phyloP scores from a whole-genome alignment of 1,140 invertebrate genomes.

The Thereuonema tuberculata region DNA sequence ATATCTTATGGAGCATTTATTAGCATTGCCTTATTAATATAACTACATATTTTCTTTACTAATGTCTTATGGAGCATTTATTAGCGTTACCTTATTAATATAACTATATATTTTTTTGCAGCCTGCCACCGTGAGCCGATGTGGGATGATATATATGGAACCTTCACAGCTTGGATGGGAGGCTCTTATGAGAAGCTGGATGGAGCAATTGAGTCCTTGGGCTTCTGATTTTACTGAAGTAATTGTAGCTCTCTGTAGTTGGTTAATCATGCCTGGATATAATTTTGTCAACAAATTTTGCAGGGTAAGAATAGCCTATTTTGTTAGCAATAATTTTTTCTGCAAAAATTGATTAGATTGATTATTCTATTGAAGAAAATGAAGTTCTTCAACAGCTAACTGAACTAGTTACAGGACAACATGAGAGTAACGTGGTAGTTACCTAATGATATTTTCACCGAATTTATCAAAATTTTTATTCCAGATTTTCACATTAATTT shows the following conservation, averaged over 20 bases:
- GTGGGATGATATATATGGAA: conserved; percentile 90
- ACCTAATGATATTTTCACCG: background rate
- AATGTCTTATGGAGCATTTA: background rate
- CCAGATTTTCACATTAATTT: no score
- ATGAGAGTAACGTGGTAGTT: conserved; percentile 16
- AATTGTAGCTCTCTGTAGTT: conserved; percentile 27
- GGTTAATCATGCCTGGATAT: conserved; percentile 1
- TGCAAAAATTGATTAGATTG: no score
- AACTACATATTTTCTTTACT: background rate
- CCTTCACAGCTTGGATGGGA: conserved; percentile 52
- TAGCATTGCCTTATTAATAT: background rate
- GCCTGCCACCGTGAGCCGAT: conserved; percentile 83
- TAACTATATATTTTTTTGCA: conserved; percentile 1
- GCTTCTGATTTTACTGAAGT: conserved; percentile 43
- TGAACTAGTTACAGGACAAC: no score
- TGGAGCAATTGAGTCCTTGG: conserved; percentile 42
- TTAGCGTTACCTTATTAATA: no score
- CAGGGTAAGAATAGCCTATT: no score
- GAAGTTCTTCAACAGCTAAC: no score
- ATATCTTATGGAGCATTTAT: no score
- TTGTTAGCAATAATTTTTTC: no score
- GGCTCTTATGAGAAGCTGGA: conserved; percentile 64
- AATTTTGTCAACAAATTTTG: background rate
- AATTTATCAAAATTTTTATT: no score
- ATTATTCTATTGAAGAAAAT: no score